Percentiles rank a stretch among this genome's conserved stretches.
Evolutionary conservation across 2,797 vertebrate species (phyloP).

Genomic region (Falco berigora): DNA sequence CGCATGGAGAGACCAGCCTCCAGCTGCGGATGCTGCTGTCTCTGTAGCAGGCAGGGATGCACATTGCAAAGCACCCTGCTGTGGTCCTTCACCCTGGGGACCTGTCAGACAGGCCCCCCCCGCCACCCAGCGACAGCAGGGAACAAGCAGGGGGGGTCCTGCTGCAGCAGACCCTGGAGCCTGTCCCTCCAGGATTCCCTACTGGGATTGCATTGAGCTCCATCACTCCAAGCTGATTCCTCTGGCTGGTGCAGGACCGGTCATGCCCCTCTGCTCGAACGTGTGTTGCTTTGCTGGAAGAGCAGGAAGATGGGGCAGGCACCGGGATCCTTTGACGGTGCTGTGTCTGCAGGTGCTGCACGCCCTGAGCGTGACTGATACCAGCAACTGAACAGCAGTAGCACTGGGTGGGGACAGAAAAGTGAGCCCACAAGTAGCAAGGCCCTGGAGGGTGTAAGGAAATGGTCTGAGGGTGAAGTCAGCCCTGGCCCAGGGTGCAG

Average conservation of each 20-base stretch:
- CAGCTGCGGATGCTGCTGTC: accelerated
- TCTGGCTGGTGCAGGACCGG: background rate
- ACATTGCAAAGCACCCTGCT: background rate
- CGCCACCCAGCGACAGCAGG: background rate
- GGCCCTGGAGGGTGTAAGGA: background rate
- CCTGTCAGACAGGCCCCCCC: background rate
- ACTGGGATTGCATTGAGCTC: background rate
- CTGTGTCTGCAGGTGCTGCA: background rate
- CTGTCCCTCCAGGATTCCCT: background rate
- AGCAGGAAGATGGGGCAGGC: background rate
- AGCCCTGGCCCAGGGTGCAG: background rate
- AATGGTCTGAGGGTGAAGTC: background rate
- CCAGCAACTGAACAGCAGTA: background rate
- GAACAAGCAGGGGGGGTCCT: background rate
- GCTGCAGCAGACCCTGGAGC: accelerated
- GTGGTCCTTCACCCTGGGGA: background rate
- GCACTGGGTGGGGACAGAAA: background rate
- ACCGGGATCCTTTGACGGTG: accelerated
- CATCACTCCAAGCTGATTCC: accelerated
- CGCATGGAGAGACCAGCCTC: background rate
- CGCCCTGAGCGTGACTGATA: background rate
- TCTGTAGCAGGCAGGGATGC: background rate
- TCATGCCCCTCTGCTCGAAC: accelerated
- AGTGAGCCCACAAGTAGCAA: background rate
- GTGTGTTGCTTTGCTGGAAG: background rate